phyloP scores from a whole-genome alignment of 2,888 invertebrate species.

The Deilephila elpenor region DNA sequence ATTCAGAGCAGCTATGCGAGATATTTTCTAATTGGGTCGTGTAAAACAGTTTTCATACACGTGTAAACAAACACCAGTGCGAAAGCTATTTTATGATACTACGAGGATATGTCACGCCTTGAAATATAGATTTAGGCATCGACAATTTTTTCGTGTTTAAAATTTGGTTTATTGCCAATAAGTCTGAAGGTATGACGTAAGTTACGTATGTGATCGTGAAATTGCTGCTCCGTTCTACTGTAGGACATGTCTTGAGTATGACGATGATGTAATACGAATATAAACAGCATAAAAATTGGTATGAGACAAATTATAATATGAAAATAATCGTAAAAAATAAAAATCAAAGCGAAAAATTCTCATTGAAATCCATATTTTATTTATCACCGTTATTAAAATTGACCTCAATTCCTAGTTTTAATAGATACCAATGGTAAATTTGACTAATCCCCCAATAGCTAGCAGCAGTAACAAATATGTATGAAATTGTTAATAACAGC shows the following conservation, averaged over 20 bases:
- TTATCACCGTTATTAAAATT: background rate
- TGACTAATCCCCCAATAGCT: background rate
- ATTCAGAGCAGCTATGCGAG: constrained; percentile 9
- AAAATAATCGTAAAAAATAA: no score
- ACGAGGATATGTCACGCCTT: constrained; percentile 18
- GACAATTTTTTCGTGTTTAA: constrained; percentile 10
- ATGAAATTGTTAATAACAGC: constrained; percentile 31
- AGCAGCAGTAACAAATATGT: constrained; percentile 29
- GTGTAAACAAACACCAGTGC: constrained; percentile 18
- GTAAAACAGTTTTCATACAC: constrained; percentile 13
- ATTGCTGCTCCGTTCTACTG: constrained; percentile 6
- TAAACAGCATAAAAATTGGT: no score
- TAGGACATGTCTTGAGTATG: background rate
- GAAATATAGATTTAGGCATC: constrained; percentile 15
- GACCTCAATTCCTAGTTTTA: background rate
- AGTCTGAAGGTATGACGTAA: constrained; percentile 1
- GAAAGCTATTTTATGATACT: constrained; percentile 6
- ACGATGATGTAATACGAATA: no score
- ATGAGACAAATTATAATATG: no score
- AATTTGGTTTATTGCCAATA: constrained; percentile 25
- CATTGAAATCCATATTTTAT: background rate
- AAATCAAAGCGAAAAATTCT: background rate
- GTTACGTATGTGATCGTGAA: constrained; percentile 16
- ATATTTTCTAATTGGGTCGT: constrained; percentile 25
- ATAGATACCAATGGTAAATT: background rate